Conservation (phyloP, 2,888 invertebrate species). For the Crepidodera aurea region DNA sequence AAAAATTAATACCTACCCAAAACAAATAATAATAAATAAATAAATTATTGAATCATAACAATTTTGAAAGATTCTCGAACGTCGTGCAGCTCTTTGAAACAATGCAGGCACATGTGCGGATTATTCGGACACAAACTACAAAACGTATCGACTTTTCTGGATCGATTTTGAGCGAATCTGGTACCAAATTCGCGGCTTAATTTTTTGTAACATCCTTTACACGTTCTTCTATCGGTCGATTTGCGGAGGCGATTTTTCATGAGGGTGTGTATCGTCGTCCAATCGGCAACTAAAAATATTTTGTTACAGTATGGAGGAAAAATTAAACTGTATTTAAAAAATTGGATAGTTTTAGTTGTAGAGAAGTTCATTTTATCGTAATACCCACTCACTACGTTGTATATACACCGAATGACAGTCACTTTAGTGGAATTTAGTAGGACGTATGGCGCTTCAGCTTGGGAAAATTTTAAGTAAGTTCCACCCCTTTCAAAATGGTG, state of each 20-base stretch:
- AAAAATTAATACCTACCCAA: too few relatives aligned
- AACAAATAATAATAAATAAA: too few relatives aligned
- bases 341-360: too few relatives aligned
- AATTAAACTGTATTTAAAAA: too few relatives aligned
- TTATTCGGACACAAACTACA: conserved; percentile 37
- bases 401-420: too few relatives aligned
- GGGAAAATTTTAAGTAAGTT: too few relatives aligned
- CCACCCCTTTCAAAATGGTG: too few relatives aligned
- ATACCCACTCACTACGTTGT: too few relatives aligned
- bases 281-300: conserved; percentile 12
- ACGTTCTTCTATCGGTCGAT: conserved; percentile 33
- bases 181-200: conserved; percentile 30
- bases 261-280: neutral
- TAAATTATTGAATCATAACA: conserved; percentile 5
- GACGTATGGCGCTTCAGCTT: too few relatives aligned
- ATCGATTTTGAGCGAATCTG: conserved; percentile 33
- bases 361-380: too few relatives aligned
- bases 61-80: conserved; percentile 10
- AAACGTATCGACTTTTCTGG: conserved; percentile 37
- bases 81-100: conserved; percentile 35
- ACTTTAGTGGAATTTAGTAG: too few relatives aligned
- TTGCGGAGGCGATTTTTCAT: conserved; percentile 49
- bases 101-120: conserved; percentile 36
- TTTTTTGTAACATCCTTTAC: conserved; percentile 38
- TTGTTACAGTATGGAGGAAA: neutral